A percentile compares a stretch with the other conserved stretches of the same genome.
Evolutionary conservation across 2,113 vertebrate genomes (phyloP).

Genomic region (Rhabdornis inornatus): DNA sequence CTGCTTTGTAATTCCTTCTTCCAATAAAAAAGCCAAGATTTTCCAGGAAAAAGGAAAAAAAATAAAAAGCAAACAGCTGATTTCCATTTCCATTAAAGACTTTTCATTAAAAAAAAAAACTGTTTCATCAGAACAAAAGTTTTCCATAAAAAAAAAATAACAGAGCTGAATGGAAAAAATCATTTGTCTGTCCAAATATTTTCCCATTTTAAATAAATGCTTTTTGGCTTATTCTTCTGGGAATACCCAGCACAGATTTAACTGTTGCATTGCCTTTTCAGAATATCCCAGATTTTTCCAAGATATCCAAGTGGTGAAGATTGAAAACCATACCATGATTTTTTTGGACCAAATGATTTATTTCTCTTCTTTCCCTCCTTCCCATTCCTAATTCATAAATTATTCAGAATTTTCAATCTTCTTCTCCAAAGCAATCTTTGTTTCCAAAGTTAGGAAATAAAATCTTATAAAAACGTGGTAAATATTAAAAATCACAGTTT

Average conservation of each 20-base stretch:
- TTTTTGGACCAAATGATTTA: neutral
- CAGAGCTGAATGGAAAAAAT: conserved; percentile 22
- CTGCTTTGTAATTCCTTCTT: neutral
- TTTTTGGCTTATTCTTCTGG: neutral
- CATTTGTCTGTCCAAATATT: neutral
- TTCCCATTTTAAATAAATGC: neutral
- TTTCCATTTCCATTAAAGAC: conserved; percentile 20
- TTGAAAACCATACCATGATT: neutral
- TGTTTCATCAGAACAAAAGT: neutral
- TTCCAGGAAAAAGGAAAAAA: neutral
- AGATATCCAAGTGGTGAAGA: neutral
- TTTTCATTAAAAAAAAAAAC: neutral
- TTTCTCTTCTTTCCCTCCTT: neutral
- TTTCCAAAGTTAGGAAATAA: neutral
- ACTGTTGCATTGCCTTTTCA: neutral
- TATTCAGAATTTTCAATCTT: neutral
- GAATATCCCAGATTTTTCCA: neutral
- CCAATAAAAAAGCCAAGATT: neutral
- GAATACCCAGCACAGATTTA: neutral
- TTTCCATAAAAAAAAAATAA: neutral
- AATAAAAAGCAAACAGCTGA: neutral
- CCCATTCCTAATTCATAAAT: neutral
- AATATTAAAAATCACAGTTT: neutral
- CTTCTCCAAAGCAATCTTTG: neutral
- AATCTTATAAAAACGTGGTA: neutral